Percentiles rank a stretch among this genome's conserved stretches.
Evolutionary conservation across 2,888 invertebrate genomes (phyloP).

Genomic region (Sthenelais limicola): DNA sequence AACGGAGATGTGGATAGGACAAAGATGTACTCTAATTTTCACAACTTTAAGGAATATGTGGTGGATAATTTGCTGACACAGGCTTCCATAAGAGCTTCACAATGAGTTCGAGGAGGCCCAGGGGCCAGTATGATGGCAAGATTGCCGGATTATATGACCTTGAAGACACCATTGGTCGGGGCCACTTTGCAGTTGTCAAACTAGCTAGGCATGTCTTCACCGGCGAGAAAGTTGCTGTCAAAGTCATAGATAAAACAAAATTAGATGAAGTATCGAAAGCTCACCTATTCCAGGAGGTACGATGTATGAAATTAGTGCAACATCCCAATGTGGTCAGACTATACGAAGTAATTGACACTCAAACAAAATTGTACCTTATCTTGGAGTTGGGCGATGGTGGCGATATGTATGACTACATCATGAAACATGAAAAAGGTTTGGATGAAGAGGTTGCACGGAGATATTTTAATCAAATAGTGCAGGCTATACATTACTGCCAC

Average conservation of each 20-base stretch:
- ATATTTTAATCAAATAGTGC: slow-evolving; percentile 96
- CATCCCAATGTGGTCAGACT: slow-evolving; percentile 98
- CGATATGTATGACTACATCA: slow-evolving; percentile 98
- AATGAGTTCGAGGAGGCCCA: slow-evolving; percentile 59
- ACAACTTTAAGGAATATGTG: background rate
- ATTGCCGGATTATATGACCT: slow-evolving; percentile 92
- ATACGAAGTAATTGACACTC: slow-evolving; percentile 99
- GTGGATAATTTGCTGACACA: slow-evolving; percentile 25
- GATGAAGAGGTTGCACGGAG: slow-evolving; percentile 77
- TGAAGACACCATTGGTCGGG: slow-evolving; percentile 96
- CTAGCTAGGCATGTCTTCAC: slow-evolving; percentile 98
- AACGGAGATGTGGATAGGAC: slow-evolving; percentile 25
- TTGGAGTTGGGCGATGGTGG: slow-evolving; percentile 98
- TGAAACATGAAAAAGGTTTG: slow-evolving; percentile 91
- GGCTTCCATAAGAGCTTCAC: slow-evolving; percentile 37
- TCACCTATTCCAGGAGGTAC: slow-evolving; percentile 85
- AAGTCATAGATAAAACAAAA: slow-evolving; percentile 98
- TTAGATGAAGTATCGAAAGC: slow-evolving; percentile 95
- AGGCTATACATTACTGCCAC: slow-evolving; percentile 98
- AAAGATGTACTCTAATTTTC: slow-evolving; percentile 23
- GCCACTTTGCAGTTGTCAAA: slow-evolving; percentile 99
- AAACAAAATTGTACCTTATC: slow-evolving; percentile 91
- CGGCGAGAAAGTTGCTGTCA: slow-evolving; percentile 97
- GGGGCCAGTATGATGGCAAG: slow-evolving; percentile 67
- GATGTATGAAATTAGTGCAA: slow-evolving; percentile 99